Evolutionary conservation across 92 coral and sea anemone species (phyloP).

Genomic region (Pocillopora meandrina): DNA sequence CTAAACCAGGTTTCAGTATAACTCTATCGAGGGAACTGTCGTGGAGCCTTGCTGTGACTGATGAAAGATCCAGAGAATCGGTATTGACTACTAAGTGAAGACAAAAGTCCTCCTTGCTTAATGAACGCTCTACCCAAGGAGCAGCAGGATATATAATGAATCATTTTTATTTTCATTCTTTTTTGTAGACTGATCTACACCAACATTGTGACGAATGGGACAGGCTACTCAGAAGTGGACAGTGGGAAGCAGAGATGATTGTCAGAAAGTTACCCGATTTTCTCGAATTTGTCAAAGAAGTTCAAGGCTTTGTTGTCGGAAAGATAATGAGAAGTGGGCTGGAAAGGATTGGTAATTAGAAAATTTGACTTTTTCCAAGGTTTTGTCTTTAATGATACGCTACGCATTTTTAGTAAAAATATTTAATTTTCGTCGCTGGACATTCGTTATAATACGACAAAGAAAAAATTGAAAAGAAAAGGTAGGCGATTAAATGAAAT

Average conservation of each 20-base stretch:
- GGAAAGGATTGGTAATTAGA: background rate
- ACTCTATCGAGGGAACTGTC: background rate
- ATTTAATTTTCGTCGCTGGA: background rate
- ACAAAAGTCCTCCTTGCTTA: too few species aligned
- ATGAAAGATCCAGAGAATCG: background rate
- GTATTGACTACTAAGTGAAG: background rate
- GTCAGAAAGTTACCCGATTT: constrained; percentile 6
- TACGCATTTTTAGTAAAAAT: background rate
- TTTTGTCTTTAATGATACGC: background rate
- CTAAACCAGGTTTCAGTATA: background rate
- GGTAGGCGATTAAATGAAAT: too few species aligned
- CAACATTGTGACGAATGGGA: constrained; percentile 22
- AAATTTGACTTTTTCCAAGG: background rate
- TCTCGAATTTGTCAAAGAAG: constrained; percentile 1
- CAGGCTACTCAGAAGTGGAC: constrained; percentile 4
- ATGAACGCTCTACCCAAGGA: too few species aligned
- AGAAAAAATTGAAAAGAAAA: too few species aligned
- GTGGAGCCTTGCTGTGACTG: background rate
- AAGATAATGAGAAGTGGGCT: background rate
- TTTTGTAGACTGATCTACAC: background rate
- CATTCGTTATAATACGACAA: background rate
- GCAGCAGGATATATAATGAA: too few species aligned
- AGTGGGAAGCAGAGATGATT: constrained; percentile 18
- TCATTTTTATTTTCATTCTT: background rate
- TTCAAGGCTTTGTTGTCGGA: background rate